Percentiles rank a stretch among this genome's conserved stretches.
These are phyloP conservation scores for Limnodromus scolopaceus DNA, from an alignment of 2,797 vertebrate species.

Conservation along the genomic window DNA sequence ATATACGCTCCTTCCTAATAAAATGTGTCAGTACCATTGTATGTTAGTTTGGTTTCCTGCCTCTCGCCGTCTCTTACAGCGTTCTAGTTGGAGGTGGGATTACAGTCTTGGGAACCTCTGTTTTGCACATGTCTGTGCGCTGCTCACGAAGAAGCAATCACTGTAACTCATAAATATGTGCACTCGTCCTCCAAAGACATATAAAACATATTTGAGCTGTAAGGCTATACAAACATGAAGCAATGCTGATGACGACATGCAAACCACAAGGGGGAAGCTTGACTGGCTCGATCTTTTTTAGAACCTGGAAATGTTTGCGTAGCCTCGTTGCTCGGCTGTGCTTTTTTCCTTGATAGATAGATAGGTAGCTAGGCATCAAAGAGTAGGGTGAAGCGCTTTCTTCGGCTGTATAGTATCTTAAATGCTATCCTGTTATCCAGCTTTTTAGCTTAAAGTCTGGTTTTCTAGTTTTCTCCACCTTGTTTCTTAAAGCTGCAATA, in stretches of 20 bases:
- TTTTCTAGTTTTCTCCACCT: background rate
- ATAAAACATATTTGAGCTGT: slow-evolving; percentile 68
- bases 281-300: slow-evolving; percentile 42
- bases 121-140: slow-evolving; percentile 37
- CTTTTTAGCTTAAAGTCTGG: background rate
- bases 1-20: background rate
- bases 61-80: background rate
- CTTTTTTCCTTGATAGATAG: background rate
- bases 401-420: background rate
- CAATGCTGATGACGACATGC: slow-evolving; percentile 57
- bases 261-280: slow-evolving; percentile 48
- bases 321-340: background rate
- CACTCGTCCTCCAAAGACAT: slow-evolving; percentile 53
- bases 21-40: background rate
- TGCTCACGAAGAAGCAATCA: slow-evolving; percentile 46
- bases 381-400: background rate
- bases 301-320: slow-evolving; percentile 59
- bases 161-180: slow-evolving; percentile 64
- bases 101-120: slow-evolving; percentile 47
- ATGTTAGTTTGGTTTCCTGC: slow-evolving; percentile 2
- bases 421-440: background rate
- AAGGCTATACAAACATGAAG: slow-evolving; percentile 63
- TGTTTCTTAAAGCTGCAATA: background rate
- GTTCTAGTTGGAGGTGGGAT: slow-evolving; percentile 18
- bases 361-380: background rate